Percentiles rank a stretch among this genome's conserved stretches.
Conservation (phyloP, 2,797 vertebrate genomes). For the Etheostoma perlongum region DNA sequence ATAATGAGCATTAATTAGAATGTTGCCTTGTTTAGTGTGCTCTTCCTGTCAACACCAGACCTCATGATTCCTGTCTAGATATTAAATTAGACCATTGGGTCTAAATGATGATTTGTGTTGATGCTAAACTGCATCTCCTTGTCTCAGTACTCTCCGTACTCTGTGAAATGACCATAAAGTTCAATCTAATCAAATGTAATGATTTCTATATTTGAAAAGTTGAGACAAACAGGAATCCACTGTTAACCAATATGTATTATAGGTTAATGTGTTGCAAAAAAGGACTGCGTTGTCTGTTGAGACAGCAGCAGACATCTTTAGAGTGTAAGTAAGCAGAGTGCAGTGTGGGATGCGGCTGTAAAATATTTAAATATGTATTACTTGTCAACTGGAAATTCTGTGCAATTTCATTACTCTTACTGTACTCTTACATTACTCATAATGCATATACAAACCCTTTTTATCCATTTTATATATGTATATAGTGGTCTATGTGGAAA, state of each 20-base stretch:
- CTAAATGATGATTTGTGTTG: conserved; percentile 52
- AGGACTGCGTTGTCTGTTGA: neutral
- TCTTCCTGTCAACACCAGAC: conserved; percentile 33
- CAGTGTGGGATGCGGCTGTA: conserved; percentile 1
- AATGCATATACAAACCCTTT: no score
- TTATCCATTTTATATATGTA: no score
- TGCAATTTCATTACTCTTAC: no score
- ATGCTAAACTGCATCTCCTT: neutral
- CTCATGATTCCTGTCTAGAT: conserved; percentile 58
- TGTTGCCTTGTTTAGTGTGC: conserved; percentile 41
- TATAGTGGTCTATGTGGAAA: no score
- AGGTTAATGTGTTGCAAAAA: neutral
- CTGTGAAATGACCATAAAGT: neutral
- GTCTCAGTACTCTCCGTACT: neutral
- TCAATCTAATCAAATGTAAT: neutral
- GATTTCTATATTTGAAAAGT: neutral
- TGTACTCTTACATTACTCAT: no score
- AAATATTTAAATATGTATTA: no score
- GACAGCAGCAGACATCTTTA: neutral
- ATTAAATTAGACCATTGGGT: conserved; percentile 53
- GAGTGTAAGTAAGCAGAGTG: conserved; percentile 32
- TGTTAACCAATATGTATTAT: neutral
- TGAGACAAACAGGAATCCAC: neutral
- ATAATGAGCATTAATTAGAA: conserved; percentile 49
- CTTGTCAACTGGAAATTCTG: no score